Conservation (phyloP, 2,797 vertebrate species). For the Thalassophryne amazonica region DNA sequence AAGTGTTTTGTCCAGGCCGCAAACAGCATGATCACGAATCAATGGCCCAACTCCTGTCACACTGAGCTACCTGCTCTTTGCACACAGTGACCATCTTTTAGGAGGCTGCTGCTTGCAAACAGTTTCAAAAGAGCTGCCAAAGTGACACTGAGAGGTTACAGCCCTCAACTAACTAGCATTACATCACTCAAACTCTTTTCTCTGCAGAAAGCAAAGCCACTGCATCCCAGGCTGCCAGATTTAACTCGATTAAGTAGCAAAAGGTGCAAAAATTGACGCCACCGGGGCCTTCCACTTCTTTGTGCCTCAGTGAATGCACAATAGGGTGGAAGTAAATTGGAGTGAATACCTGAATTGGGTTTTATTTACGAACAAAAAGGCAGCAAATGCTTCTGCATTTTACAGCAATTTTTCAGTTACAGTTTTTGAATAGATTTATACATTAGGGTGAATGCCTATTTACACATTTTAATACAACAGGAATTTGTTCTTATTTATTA, state of each 20-base stretch:
- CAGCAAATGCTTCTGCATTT: not conserved
- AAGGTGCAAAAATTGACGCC: slow-evolving; percentile 22
- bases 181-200: slow-evolving; percentile 39
- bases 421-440: not conserved
- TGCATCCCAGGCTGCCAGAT: slow-evolving; percentile 30
- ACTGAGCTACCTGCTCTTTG: too few species aligned
- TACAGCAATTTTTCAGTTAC: not conserved
- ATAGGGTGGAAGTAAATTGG: slow-evolving; percentile 25
- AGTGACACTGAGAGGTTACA: slow-evolving; percentile 13
- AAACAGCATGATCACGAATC: too few species aligned
- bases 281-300: slow-evolving; percentile 25
- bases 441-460: not conserved
- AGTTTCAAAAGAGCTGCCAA: slow-evolving; percentile 30
- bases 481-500: too few species aligned
- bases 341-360: slow-evolving; percentile 21
- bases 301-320: slow-evolving; percentile 14
- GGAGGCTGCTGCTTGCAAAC: too few species aligned
- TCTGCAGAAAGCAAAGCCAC: slow-evolving; percentile 28
- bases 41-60: too few species aligned
- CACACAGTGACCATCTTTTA: too few species aligned
- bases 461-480: too few species aligned
- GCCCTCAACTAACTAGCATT: slow-evolving; percentile 31
- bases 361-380: slow-evolving; percentile 8
- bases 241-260: slow-evolving; percentile 42
- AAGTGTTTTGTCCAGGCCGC: too few species aligned